A percentile compares a stretch with the other conserved stretches of the same genome.
Evolutionary conservation across 2,113 vertebrate species (phyloP).

Genomic region (Cygnus atratus): DNA sequence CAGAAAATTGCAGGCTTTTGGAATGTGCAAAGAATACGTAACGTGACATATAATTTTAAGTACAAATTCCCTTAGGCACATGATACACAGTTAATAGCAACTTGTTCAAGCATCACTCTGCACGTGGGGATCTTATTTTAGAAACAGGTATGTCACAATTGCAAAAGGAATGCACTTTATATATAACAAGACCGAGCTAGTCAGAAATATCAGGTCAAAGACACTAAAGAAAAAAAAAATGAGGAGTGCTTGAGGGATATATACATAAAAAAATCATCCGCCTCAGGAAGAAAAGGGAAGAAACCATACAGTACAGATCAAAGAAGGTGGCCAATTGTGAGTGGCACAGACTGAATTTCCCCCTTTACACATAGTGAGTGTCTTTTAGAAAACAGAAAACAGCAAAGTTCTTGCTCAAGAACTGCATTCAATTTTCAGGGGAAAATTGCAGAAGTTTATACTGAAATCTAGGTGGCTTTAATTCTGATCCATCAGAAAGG

Average conservation of each 20-base stretch:
- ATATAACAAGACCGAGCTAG: not conserved
- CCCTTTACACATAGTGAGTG: not conserved
- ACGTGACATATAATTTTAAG: slow-evolving; percentile 3
- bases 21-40: not conserved
- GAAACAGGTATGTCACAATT: not conserved
- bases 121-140: not conserved
- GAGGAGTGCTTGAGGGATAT: not conserved
- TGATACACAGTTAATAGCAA: not conserved
- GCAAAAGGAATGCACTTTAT: not conserved
- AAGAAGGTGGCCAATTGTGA: rapidly evolving
- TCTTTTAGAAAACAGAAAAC: not conserved
- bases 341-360: not conserved
- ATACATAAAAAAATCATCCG: not conserved
- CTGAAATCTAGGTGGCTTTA: not conserved
- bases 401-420: not conserved
- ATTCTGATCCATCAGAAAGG: not conserved
- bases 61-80: not conserved
- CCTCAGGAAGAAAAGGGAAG: not conserved
- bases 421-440: not conserved
- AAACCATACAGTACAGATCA: not conserved
- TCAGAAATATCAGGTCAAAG: not conserved
- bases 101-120: not conserved
- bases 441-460: not conserved
- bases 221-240: not conserved
- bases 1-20: slow-evolving; percentile 19